phyloP scores from a whole-genome alignment of 2,797 vertebrate species.

The Rachycentron canadum region DNA sequence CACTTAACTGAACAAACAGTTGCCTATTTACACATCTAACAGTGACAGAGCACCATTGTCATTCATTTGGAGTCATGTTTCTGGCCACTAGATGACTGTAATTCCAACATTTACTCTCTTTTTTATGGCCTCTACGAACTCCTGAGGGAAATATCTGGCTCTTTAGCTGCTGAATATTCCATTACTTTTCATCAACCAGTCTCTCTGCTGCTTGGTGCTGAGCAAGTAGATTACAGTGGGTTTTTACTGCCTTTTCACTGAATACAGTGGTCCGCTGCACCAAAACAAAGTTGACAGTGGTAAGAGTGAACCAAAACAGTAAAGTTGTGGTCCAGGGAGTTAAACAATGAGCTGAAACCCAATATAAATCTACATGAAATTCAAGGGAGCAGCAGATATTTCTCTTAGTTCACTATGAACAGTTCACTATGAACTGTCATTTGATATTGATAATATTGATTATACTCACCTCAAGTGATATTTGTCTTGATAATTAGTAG shows the following conservation, averaged over 20 bases:
- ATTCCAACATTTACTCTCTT: neutral
- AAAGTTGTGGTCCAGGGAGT: too few species aligned
- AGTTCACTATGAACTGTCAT: neutral
- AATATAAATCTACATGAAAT: neutral
- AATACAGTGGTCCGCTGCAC: too few species aligned
- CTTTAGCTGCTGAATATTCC: neutral
- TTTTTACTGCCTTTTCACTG: too few species aligned
- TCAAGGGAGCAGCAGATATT: neutral
- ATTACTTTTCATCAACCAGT: neutral
- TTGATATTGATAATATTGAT: neutral
- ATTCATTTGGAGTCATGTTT: neutral
- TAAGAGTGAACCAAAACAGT: neutral
- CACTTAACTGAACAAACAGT: neutral
- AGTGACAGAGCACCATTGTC: neutral
- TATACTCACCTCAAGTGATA: too few species aligned
- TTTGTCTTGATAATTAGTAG: too few species aligned
- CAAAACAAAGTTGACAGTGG: neutral
- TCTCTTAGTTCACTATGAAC: too few species aligned
- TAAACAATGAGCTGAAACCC: neutral
- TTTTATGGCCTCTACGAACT: neutral
- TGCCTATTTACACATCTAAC: neutral
- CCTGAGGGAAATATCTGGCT: neutral
- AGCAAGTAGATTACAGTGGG: neutral
- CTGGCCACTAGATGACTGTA: neutral
- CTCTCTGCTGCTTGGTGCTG: neutral